Percentiles rank a stretch among this genome's conserved stretches.
These are phyloP conservation scores for Pectinophora gossypiella DNA, from an alignment of 1,140 invertebrate species.

Conservation along the genomic window DNA sequence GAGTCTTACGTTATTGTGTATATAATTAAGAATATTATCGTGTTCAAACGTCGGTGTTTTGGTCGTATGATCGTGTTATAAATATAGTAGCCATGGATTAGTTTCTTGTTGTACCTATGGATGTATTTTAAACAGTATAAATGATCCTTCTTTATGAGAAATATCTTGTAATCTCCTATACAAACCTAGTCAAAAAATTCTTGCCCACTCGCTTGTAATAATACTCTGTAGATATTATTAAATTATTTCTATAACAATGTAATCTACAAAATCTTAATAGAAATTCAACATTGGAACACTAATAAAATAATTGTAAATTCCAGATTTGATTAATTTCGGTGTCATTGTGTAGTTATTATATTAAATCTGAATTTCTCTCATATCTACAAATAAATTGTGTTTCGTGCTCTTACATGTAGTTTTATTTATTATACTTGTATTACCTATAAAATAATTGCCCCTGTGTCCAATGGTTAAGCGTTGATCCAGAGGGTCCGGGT, in stretches of 20 bases:
- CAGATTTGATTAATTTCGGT: conserved; percentile 59
- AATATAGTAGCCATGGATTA: background rate
- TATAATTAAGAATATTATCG: background rate
- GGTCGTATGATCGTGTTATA: background rate
- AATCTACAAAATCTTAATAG: conserved; percentile 33
- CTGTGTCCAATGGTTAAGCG: no score
- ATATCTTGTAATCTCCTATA: background rate
- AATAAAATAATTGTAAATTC: conserved; percentile 34
- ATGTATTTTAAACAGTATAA: background rate
- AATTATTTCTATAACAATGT: background rate
- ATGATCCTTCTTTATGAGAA: no score
- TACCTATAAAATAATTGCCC: no score
- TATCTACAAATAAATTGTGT: background rate
- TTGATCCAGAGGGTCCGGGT: no score
- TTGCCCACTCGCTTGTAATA: background rate
- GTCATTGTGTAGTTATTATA: conserved; percentile 29
- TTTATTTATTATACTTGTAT: no score
- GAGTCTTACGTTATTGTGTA: background rate
- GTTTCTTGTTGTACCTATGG: background rate
- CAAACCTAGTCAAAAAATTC: background rate
- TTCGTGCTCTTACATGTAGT: background rate
- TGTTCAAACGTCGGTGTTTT: background rate
- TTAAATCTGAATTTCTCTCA: background rate
- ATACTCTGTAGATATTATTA: background rate
- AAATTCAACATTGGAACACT: conserved; percentile 20